phyloP scores from a whole-genome alignment of 2,888 invertebrate genomes.

The Neria commutata region DNA sequence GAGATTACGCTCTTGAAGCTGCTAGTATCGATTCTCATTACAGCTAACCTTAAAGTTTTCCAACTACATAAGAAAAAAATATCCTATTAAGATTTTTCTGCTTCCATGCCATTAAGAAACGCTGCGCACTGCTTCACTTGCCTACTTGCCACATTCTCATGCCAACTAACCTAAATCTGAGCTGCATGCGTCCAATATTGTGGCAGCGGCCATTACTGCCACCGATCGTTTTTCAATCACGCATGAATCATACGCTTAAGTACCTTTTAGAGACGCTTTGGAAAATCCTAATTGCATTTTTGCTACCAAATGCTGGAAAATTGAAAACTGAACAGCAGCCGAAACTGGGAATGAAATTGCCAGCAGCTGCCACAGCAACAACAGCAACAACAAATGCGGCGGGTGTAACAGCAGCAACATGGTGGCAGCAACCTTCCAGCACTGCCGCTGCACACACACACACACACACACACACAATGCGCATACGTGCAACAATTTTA shows the following conservation, averaged over 20 bases:
- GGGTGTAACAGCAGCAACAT: not conserved
- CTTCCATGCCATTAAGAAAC: too few species aligned
- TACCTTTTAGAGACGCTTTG: conserved; percentile 31
- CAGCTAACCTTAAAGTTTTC: too few species aligned
- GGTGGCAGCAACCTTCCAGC: not conserved
- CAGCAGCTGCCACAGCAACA: not conserved
- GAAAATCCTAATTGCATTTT: conserved; percentile 20
- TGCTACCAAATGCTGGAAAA: conserved; percentile 4
- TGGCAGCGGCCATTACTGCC: too few species aligned
- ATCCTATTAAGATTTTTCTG: too few species aligned
- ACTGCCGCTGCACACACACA: not conserved
- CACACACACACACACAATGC: not conserved
- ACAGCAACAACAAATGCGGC: not conserved
- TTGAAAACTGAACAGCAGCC: not conserved
- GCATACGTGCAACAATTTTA: conserved; percentile 7
- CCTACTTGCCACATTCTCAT: too few species aligned
- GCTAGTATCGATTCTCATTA: too few species aligned
- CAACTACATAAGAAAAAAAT: too few species aligned
- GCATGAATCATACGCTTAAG: conserved; percentile 31
- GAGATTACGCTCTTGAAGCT: too few species aligned
- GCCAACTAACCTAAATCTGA: too few species aligned
- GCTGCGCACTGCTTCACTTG: too few species aligned
- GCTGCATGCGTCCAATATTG: too few species aligned
- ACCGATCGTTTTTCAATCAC: conserved; percentile 27
- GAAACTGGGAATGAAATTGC: not conserved